These are phyloP conservation scores for Alouatta palliata DNA, from an alignment of 2,113 vertebrate genomes.

Conservation along the genomic window DNA sequence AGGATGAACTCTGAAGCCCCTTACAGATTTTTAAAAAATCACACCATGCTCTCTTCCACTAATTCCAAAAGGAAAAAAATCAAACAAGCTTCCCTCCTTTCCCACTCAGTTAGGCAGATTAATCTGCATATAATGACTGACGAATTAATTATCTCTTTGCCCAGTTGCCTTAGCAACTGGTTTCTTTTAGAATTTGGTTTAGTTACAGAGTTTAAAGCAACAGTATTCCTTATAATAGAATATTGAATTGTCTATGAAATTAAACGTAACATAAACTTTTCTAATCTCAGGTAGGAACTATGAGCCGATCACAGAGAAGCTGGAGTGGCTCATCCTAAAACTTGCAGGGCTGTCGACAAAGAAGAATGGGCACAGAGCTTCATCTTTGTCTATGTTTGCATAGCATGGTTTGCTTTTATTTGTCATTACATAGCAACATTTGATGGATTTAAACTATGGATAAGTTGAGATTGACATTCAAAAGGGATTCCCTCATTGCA, in stretches of 20 bases:
- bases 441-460: neutral
- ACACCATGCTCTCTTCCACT: neutral
- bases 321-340: neutral
- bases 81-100: neutral
- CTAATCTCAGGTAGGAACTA: neutral
- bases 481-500: neutral
- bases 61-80: slow-evolving; percentile 13
- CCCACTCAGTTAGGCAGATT: slow-evolving; percentile 34
- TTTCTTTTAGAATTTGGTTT: slow-evolving; percentile 69
- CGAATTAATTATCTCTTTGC: slow-evolving; percentile 68
- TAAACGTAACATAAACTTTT: neutral
- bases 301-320: neutral
- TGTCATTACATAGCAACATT: neutral
- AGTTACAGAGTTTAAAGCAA: slow-evolving; percentile 57
- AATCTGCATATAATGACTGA: slow-evolving; percentile 68
- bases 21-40: neutral
- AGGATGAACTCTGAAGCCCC: neutral
- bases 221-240: slow-evolving; percentile 12
- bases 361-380: neutral
- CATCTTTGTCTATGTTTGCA: neutral
- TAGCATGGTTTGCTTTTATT: neutral
- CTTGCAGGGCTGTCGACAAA: neutral
- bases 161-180: slow-evolving; percentile 71
- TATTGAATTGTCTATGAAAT: neutral
- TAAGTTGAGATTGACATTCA: neutral